phyloP scores from a whole-genome alignment of 2,888 invertebrate species.

The Branchinecta sandiegonensis region DNA sequence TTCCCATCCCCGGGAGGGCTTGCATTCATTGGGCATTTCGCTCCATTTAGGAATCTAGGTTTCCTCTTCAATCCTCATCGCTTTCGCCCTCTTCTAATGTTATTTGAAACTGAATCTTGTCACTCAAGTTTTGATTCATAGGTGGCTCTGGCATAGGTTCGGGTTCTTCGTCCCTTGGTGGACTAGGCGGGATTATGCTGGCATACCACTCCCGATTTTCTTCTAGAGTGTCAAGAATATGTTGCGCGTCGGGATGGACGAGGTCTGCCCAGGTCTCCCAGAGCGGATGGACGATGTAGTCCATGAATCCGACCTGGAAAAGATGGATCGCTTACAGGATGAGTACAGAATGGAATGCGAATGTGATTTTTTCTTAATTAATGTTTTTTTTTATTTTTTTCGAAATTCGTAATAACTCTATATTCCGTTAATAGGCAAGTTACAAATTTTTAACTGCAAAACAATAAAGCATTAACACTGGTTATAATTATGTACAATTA shows the following conservation, averaged over 20 bases:
- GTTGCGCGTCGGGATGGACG: slow-evolving; percentile 96
- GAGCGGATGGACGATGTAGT: slow-evolving; percentile 97
- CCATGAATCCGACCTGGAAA: slow-evolving; percentile 82
- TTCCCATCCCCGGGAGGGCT: no score
- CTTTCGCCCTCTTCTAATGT: slow-evolving; percentile 69
- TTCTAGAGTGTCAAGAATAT: slow-evolving; percentile 91
- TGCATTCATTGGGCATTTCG: no score
- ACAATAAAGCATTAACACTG: no score
- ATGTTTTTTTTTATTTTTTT: no score
- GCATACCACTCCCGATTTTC: slow-evolving; percentile 97
- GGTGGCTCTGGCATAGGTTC: neutral
- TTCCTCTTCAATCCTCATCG: slow-evolving; percentile 25
- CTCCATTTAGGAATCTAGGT: no score
- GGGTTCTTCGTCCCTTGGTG: slow-evolving; percentile 43
- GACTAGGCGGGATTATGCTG: slow-evolving; percentile 82
- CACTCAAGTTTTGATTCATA: slow-evolving; percentile 23
- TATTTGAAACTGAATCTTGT: slow-evolving; percentile 39
- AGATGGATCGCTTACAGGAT: neutral
- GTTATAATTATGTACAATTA: no score
- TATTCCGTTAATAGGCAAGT: no score
- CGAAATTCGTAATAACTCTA: no score
- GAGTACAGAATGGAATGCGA: no score
- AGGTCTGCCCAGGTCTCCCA: slow-evolving; percentile 99
- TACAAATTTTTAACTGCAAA: no score
- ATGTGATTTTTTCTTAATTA: no score